These are phyloP conservation scores for Allophyes oxyacanthae DNA, from an alignment of 2,888 invertebrate genomes.

Conservation along the genomic window DNA sequence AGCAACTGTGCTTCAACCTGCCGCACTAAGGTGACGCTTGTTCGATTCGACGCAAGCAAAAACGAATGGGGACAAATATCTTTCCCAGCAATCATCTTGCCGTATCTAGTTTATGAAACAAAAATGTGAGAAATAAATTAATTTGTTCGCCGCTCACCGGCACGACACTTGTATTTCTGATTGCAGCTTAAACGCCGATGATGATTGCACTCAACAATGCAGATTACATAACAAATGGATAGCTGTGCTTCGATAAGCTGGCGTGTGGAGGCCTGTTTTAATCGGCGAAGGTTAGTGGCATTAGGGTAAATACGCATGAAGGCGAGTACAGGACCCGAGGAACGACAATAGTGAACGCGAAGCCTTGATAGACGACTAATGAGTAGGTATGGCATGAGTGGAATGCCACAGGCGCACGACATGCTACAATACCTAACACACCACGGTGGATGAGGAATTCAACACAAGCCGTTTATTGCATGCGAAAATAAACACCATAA, in stretches of 20 bases:
- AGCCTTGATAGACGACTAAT: conserved; percentile 65
- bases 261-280: conserved; percentile 26
- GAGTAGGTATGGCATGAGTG: conserved; percentile 61
- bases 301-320: conserved; percentile 70
- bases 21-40: conserved; percentile 31
- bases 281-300: conserved; percentile 65
- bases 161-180: conserved; percentile 43
- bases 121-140: conserved; percentile 68
- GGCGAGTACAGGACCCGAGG: conserved; percentile 59
- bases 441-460: conserved; percentile 48
- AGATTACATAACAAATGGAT: conserved; percentile 39
- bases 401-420: conserved; percentile 77
- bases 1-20: conserved; percentile 51
- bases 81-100: conserved; percentile 68
- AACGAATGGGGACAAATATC: conserved; percentile 65
- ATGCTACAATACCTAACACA: conserved; percentile 57
- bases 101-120: conserved; percentile 52
- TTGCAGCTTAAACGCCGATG: conserved; percentile 36
- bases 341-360: conserved; percentile 63
- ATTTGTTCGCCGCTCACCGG: conserved; percentile 28
- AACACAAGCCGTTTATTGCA: conserved; percentile 20
- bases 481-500: conserved; percentile 17
- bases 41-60: conserved; percentile 43
- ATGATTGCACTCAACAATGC: conserved; percentile 42
- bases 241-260: conserved; percentile 18